Base-by-base conservation (phyloP, 2,797 vertebrate genomes). In the Momotus momota region DNA sequence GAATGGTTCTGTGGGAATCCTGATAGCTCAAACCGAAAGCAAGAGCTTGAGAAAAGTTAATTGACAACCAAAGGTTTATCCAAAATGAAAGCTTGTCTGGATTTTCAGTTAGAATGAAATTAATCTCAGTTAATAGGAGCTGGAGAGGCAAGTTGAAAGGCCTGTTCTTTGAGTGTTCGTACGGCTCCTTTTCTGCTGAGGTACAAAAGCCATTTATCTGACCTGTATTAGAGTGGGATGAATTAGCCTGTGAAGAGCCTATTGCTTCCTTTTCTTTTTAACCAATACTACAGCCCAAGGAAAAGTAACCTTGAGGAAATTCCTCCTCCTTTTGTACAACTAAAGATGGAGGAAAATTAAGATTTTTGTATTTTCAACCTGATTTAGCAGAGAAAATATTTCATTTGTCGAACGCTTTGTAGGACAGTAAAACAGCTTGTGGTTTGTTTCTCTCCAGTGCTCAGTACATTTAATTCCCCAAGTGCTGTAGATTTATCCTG, bases 141-240 rank as follows among this genome's bases (percentile, higher is more conserved):
- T 81, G 81, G 73, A 45, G 35, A 78, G 93, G 57, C 45, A 81
- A 41, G 17, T 81, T 43, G 35, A 22, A 79, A 52, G 35, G 15
- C 40, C 31, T 81, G 3, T 41, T 81, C 86, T 81, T 48, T 19
- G 72, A 48, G 55, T 58, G 52, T 27, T 88, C 52, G 74, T 90
- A 51, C 13, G 70, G 64, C 35, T 84, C 22, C 61, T 86, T 94
- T 86, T 71, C 81, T 20, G 8, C 19, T 6, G 18, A 33, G 81
- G 49, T 55, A 91, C 74, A 91, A 93, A 93, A 88, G 73, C 43
- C 55, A 81, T 93, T 91, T 95, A 64, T 95, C 91, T 81, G 87
- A 48, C 83, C 86, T 67, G 43, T 31, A 29, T 38, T 65, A 27
- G 33, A 80, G 69, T 25, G 73, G 83, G 86, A 88, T 88, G 83